Percentiles rank a stretch among this genome's conserved stretches.
Evolutionary conservation across 2,113 vertebrate species (phyloP).

Genomic region (Pelvicachromis taeniatus): DNA sequence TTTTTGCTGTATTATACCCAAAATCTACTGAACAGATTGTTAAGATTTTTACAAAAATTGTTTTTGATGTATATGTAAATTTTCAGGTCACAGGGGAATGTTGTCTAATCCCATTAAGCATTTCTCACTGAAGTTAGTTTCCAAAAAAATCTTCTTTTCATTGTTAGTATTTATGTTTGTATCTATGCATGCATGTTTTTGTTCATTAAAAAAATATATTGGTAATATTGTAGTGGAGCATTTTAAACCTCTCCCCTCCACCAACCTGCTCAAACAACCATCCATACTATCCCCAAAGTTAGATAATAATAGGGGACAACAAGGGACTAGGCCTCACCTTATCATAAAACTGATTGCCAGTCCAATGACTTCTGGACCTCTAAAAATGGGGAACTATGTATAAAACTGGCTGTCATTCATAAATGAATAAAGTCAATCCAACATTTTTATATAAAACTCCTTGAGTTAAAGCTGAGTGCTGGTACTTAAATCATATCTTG

Average conservation of each 20-base stretch:
- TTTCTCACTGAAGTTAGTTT: neutral
- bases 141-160: neutral
- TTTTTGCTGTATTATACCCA: neutral
- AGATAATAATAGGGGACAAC: neutral
- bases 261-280: neutral
- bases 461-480: neutral
- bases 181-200: neutral
- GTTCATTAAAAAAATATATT: neutral
- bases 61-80: neutral
- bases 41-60: neutral
- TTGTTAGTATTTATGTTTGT: neutral
- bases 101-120: neutral
- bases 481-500: neutral
- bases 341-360: neutral
- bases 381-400: neutral
- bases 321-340: neutral
- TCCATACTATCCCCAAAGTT: neutral
- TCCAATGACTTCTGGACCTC: accelerated
- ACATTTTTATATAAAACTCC: neutral
- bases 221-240: neutral
- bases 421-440: neutral
- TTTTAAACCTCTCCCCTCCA: neutral
- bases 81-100: neutral
- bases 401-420: neutral
- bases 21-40: neutral